Evolutionary conservation across 35 echinoderm and acorn worm species (phyloP).

Genomic region (Chiridota heheva): DNA sequence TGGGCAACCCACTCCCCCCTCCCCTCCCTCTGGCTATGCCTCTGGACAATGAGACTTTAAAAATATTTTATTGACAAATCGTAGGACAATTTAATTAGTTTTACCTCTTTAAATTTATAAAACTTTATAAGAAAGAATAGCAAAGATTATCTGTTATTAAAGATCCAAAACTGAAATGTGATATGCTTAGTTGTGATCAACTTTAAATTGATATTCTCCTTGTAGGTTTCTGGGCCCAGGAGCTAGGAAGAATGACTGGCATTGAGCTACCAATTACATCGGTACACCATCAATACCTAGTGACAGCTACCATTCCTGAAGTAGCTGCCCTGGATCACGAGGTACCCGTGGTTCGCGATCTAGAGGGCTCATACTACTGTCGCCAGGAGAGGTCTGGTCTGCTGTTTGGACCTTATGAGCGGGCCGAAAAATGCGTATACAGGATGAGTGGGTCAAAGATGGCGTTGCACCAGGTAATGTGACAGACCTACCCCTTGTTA

Average conservation of each 20-base stretch:
- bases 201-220: background rate
- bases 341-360: slow-evolving; percentile 83
- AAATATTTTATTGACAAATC: too few relatives aligned
- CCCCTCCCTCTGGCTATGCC: too few relatives aligned
- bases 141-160: background rate
- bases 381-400: slow-evolving; percentile 79
- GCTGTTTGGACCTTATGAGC: slow-evolving; percentile 92
- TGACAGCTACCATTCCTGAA: slow-evolving; percentile 96
- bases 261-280: slow-evolving; percentile 76
- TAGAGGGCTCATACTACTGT: slow-evolving; percentile 94
- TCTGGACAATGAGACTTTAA: too few relatives aligned
- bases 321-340: slow-evolving; percentile 76
- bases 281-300: slow-evolving; percentile 92
- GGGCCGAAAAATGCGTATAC: slow-evolving; percentile 76
- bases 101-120: too few relatives aligned
- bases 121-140: background rate
- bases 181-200: too few relatives aligned
- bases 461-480: slow-evolving; percentile 89
- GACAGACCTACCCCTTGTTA: background rate
- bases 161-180: background rate
- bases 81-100: too few relatives aligned
- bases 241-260: slow-evolving; percentile 72
- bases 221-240: slow-evolving; percentile 91
- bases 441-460: slow-evolving; percentile 85
- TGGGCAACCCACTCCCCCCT: too few relatives aligned